Conservation (phyloP, 1,140 invertebrate genomes). For the Littorina saxatilis region DNA sequence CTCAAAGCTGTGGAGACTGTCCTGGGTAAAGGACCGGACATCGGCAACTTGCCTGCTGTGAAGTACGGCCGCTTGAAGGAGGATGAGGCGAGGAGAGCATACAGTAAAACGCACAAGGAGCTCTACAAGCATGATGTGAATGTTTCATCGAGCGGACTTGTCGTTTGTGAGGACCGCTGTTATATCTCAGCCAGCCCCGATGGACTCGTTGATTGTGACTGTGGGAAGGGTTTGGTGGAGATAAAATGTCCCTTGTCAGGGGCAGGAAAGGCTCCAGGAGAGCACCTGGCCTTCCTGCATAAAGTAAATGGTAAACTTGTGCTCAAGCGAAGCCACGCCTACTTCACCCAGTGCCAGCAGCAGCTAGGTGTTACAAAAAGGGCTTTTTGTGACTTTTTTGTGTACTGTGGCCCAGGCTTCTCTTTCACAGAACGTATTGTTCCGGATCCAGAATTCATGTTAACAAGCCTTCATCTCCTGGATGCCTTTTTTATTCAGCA, state of each 20-base stretch:
- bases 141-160: background rate
- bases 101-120: background rate
- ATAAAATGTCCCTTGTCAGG: background rate
- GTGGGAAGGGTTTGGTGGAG: background rate
- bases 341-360: background rate
- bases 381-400: conserved; percentile 2
- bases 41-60: background rate
- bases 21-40: background rate
- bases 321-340: background rate
- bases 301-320: background rate
- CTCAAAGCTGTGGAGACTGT: background rate
- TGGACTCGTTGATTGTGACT: background rate
- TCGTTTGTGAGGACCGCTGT: background rate
- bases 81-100: background rate
- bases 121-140: background rate
- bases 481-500: too few relatives aligned
- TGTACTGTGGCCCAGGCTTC: background rate
- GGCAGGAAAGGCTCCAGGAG: background rate
- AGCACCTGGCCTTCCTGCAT: background rate
- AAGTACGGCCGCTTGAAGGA: background rate
- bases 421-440: background rate
- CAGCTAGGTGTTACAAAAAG: background rate
- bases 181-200: background rate
- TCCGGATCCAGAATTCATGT: background rate
- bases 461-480: background rate